Percentiles rank a stretch among this genome's conserved stretches.
Conservation (phyloP, 2,888 invertebrate genomes). For the Lomographa bimaculata region DNA sequence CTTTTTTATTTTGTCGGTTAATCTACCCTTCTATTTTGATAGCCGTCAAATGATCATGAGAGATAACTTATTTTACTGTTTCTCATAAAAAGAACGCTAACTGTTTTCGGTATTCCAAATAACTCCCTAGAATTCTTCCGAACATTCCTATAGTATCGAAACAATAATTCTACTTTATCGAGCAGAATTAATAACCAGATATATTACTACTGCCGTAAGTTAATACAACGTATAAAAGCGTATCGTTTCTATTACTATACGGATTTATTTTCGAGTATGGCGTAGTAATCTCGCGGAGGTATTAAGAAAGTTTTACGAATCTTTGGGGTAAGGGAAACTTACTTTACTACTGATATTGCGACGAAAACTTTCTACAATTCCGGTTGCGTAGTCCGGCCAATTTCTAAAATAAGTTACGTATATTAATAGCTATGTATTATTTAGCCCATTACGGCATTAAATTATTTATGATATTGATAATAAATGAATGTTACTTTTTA, state of each 20-base stretch:
- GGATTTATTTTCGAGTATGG: conserved; percentile 57
- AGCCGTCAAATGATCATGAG: conserved; percentile 19
- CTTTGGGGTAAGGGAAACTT: conserved; percentile 63
- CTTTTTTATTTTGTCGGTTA: conserved; percentile 38
- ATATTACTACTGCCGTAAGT: conserved; percentile 64
- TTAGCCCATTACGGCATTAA: too few relatives aligned
- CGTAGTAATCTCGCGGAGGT: conserved; percentile 73
- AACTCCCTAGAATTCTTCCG: conserved; percentile 22
- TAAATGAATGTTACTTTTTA: too few relatives aligned
- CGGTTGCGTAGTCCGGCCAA: conserved; percentile 43
- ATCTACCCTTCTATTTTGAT: conserved; percentile 26
- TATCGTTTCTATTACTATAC: conserved; percentile 75
- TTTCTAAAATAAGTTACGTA: conserved; percentile 24
- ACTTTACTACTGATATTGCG: conserved; percentile 70
- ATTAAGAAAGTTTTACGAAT: conserved; percentile 79
- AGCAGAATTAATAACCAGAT: conserved; percentile 74
- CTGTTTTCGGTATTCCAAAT: conserved; percentile 11
- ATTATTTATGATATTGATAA: too few relatives aligned
- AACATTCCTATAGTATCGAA: conserved; percentile 37
- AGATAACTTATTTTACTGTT: conserved; percentile 25
- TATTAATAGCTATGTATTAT: too few relatives aligned
- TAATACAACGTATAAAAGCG: conserved; percentile 71
- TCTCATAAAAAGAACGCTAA: conserved; percentile 20
- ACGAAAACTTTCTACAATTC: conserved; percentile 65
- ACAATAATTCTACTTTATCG: conserved; percentile 66